Conservation (phyloP, 2,888 invertebrate species). For the Chrysopilus asiliformis region DNA sequence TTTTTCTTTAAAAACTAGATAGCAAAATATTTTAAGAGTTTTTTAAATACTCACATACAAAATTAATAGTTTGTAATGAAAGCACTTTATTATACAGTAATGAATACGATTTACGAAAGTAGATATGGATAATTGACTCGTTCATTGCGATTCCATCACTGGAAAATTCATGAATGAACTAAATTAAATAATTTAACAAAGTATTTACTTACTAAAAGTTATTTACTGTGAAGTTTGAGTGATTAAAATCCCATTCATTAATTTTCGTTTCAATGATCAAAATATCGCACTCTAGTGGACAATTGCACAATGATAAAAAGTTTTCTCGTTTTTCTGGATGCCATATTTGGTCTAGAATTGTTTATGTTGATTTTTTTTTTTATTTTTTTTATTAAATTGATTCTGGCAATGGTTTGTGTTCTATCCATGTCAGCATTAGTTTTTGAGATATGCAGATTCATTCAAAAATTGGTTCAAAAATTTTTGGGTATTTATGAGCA, state of each 20-base stretch:
- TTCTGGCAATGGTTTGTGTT: too few species aligned
- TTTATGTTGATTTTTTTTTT: too few species aligned
- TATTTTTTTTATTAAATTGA: too few species aligned
- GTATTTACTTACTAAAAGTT: neutral
- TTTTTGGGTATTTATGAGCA: too few species aligned
- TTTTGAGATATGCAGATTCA: too few species aligned
- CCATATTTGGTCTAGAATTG: too few species aligned
- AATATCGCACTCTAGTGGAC: slow-evolving; percentile 6
- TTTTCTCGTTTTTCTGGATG: too few species aligned
- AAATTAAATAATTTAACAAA: neutral
- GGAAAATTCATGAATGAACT: neutral
- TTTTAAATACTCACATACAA: slow-evolving; percentile 3
- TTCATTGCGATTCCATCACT: neutral
- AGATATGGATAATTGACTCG: slow-evolving; percentile 5
- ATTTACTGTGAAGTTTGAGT: neutral
- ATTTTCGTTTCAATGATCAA: slow-evolving; percentile 1
- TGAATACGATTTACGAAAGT: slow-evolving; percentile 1
- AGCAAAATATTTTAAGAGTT: too few species aligned
- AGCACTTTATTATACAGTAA: slow-evolving; percentile 5
- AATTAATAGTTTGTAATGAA: slow-evolving; percentile 2
- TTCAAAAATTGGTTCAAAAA: too few species aligned
- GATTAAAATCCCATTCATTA: neutral
- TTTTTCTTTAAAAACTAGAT: too few species aligned
- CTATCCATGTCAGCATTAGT: too few species aligned
- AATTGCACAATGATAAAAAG: too few species aligned